Base-by-base conservation (phyloP, 2,797 vertebrate genomes). In the Lutjanus campechanus region DNA sequence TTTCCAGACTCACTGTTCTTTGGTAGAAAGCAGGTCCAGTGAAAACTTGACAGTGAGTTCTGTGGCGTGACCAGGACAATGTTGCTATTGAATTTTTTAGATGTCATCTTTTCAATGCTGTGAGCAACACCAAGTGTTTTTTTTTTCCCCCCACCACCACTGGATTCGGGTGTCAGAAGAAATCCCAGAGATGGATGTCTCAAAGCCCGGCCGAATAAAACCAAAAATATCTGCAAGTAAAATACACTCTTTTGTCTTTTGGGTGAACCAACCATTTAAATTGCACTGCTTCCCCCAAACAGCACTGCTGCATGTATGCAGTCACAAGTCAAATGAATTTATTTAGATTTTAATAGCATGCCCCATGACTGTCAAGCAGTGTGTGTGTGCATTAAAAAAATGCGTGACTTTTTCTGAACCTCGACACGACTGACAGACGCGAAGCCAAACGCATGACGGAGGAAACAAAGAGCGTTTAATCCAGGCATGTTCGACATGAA, bases 391-490 rank as follows among this genome's bases (percentile, higher is more conserved):
- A 19, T 16, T 49, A 47, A 79, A 69, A n/a, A 60, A 60, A 41
- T 11, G 29, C 19, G 41, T 43, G 41, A 70, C 64, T 75, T 41
- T 68, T 70, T 43, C 78, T 62, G 62, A 80, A 71, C 59, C 51
- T 56, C 41, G 12, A 73, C 79, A 69, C 13, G 8, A 73, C 77
- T 84, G 75, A 79, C 73, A 85, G 74, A 76, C 43, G 2, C 16
- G 41, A 79, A 86, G 73, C 76, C 84, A 74, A 79, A 79, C 1
- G 40, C 55, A 65, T 17, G 79, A 73, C 60, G 36, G 70, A 81
- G 70, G 67, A 83, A 79, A 88, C 86, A 84, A 82, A 89, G 85
- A 79, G 5, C 13, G 49, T 89, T 93, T 89, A 84, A 90, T 88
- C 83, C 15, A 8, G 58, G 60, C 7, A 2, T 83, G 90, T 90